These are phyloP conservation scores for Cyanoramphus novaezelandiae DNA, from an alignment of 2,113 vertebrate genomes.

Conservation along the genomic window DNA sequence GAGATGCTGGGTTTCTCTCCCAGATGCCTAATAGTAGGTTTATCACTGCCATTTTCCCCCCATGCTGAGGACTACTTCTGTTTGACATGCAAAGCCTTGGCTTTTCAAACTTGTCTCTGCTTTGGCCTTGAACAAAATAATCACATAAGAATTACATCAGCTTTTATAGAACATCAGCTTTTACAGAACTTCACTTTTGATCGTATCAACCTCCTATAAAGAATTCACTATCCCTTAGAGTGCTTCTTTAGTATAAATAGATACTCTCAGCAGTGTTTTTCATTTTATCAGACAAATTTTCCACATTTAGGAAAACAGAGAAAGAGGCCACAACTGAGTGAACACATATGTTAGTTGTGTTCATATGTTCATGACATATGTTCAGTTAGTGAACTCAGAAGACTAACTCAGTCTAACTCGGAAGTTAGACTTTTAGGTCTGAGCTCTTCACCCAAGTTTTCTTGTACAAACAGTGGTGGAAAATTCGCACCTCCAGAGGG, in stretches of 20 bases:
- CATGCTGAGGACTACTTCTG: slow-evolving; percentile 44
- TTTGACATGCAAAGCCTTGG: slow-evolving; percentile 27
- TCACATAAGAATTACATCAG: neutral
- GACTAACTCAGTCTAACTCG: too few relatives aligned
- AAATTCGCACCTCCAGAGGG: neutral
- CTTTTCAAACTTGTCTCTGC: slow-evolving; percentile 24
- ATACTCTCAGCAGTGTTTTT: neutral
- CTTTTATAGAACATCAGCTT: neutral
- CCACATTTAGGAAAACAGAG: neutral
- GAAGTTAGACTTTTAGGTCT: neutral
- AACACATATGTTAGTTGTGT: neutral
- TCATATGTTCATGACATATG: too few relatives aligned
- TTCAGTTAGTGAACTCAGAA: too few relatives aligned
- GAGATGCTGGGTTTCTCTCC: slow-evolving; percentile 47
- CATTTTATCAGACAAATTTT: neutral
- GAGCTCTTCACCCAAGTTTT: neutral
- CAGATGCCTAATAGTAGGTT: slow-evolving; percentile 56
- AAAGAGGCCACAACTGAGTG: neutral
- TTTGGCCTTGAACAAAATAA: slow-evolving; percentile 18
- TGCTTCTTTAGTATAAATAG: neutral
- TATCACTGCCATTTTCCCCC: slow-evolving; percentile 59
- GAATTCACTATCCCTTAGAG: neutral
- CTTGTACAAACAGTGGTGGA: neutral
- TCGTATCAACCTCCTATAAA: neutral
- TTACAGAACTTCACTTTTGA: neutral